phyloP scores from a whole-genome alignment of 2,888 invertebrate species.

The Andricus quercusramuli region DNA sequence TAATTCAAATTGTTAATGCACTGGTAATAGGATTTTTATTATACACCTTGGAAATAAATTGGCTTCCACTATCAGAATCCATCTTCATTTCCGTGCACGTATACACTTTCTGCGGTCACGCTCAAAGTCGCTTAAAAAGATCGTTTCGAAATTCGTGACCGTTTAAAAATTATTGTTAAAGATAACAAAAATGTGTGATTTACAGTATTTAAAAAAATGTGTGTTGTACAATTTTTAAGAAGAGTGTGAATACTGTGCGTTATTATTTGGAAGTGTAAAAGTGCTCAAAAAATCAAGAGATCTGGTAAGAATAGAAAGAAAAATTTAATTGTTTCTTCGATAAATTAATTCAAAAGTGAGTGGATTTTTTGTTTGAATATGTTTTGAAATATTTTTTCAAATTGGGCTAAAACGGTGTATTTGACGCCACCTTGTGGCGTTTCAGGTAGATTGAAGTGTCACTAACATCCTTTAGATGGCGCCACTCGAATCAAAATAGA shows the following conservation, averaged over 20 bases:
- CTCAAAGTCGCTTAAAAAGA: background rate
- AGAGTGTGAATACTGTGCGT: background rate
- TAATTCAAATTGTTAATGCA: constrained; percentile 3
- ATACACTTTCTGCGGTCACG: background rate
- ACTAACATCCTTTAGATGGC: background rate
- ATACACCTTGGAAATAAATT: background rate
- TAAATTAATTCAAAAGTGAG: background rate
- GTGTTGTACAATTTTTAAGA: background rate
- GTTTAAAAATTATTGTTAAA: background rate
- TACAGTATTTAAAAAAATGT: background rate
- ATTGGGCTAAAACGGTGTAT: background rate
- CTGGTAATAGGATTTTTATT: background rate
- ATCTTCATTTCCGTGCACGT: constrained; percentile 11
- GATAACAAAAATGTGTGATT: background rate
- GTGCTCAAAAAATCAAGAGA: background rate
- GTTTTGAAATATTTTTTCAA: background rate
- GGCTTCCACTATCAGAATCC: background rate
- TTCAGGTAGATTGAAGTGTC: background rate
- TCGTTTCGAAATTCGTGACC: background rate
- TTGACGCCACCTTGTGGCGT: background rate
- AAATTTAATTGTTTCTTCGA: background rate
- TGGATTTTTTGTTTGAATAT: background rate
- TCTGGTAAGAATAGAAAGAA: background rate
- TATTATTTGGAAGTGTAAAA: background rate
- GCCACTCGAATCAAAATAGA: constrained; percentile 10